Evolutionary conservation across 2,888 invertebrate species (phyloP).

Genomic region (Epiblema foenella): DNA sequence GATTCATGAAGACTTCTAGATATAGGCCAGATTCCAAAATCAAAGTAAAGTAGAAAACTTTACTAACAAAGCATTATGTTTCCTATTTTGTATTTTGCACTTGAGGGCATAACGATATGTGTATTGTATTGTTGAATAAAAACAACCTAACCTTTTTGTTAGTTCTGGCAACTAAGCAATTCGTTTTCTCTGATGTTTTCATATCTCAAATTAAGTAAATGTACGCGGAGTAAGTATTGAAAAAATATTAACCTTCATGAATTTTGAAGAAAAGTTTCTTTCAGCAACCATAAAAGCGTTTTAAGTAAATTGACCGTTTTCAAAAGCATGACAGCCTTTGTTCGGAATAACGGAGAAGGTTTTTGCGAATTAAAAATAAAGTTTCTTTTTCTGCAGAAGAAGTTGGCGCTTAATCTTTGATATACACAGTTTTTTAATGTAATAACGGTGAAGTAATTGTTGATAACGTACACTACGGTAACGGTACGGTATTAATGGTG

Average conservation of each 20-base stretch:
- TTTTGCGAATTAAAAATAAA: constrained; percentile 27
- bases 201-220: constrained; percentile 6
- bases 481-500: no score
- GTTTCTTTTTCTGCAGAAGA: constrained; percentile 13
- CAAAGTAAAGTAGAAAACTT: no score
- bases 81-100: no score
- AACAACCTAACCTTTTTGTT: not conserved
- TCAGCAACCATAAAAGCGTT: constrained; percentile 23
- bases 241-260: constrained; percentile 20
- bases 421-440: not conserved
- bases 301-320: constrained; percentile 37
- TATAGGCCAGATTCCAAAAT: not conserved
- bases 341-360: constrained; percentile 16
- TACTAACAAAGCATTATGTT: no score
- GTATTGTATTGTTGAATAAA: no score
- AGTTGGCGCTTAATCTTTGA: constrained; percentile 3
- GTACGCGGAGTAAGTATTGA: constrained; percentile 2
- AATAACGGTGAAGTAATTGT: no score
- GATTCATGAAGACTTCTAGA: not conserved
- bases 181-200: constrained; percentile 7
- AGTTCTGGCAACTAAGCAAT: not conserved
- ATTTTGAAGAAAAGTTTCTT: constrained; percentile 20
- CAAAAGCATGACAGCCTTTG: constrained; percentile 36
- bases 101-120: no score
- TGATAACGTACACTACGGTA: no score